Conservation (phyloP, 2,113 vertebrate genomes). For the Boulengeromyrus knoepffleri region DNA sequence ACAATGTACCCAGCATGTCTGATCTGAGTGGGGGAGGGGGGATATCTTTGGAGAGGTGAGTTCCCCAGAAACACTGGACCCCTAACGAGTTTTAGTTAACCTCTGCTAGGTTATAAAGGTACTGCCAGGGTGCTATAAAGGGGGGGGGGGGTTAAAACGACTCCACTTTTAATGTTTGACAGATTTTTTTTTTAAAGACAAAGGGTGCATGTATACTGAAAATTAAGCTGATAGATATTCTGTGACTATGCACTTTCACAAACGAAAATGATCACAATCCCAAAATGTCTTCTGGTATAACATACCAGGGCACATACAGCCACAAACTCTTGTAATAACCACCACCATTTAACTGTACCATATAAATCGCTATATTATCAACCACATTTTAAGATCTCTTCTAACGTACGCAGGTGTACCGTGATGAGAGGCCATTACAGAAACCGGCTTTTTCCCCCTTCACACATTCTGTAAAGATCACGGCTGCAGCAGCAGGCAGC, state of each 20-base stretch:
- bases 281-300: background rate
- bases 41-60: background rate
- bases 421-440: background rate
- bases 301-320: background rate
- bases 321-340: background rate
- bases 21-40: background rate
- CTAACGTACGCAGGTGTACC: background rate
- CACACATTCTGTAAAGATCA: background rate
- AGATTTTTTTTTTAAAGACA: background rate
- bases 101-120: background rate
- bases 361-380: background rate
- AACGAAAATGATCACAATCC: background rate
- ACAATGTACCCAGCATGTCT: background rate
- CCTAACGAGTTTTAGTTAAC: background rate
- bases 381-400: background rate
- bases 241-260: background rate
- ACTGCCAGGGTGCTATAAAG: too few relatives aligned
- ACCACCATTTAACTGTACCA: background rate
- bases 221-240: background rate
- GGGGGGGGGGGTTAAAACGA: too few relatives aligned
- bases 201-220: background rate
- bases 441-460: background rate
- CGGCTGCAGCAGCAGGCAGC: background rate
- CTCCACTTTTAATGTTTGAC: background rate
- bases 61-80: background rate